These are phyloP conservation scores for Phoxinus dragarum DNA, from an alignment of 2,797 vertebrate genomes.

Conservation along the genomic window DNA sequence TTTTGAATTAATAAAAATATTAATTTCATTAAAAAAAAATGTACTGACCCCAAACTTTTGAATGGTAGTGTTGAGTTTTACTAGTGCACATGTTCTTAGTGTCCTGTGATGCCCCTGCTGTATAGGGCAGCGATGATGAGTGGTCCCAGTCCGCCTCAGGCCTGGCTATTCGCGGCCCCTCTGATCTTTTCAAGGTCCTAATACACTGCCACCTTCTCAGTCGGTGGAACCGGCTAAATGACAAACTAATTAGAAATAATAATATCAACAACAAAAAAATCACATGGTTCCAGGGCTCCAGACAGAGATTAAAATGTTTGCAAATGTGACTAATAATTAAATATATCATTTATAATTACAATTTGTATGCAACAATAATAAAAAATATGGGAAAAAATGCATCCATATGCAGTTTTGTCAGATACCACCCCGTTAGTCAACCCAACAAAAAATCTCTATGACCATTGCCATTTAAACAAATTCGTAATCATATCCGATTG, in stretches of 20 bases:
- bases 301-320: not conserved
- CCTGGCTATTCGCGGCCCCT: conserved; percentile 71
- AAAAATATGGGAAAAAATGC: not conserved
- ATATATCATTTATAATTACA: not conserved
- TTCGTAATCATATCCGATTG: not conserved
- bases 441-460: not conserved
- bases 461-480: not conserved
- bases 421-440: not conserved
- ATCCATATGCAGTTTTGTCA: not conserved
- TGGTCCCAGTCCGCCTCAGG: conserved; percentile 74
- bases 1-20: not conserved
- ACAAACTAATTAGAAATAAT: conserved; percentile 22
- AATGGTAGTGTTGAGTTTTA: not conserved
- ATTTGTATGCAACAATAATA: not conserved
- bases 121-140: conserved; percentile 75
- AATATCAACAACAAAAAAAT: not conserved
- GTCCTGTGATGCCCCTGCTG: conserved; percentile 72
- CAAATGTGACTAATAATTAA: not conserved
- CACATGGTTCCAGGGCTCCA: conserved; percentile 3
- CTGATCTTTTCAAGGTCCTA: conserved; percentile 73
- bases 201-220: conserved; percentile 52
- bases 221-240: conserved; percentile 57
- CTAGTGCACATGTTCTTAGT: conserved; percentile 57
- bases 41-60: not conserved
- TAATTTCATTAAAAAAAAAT: not conserved